Evolutionary conservation across 2,888 invertebrate species (phyloP).

Genomic region (Aradus depressus): DNA sequence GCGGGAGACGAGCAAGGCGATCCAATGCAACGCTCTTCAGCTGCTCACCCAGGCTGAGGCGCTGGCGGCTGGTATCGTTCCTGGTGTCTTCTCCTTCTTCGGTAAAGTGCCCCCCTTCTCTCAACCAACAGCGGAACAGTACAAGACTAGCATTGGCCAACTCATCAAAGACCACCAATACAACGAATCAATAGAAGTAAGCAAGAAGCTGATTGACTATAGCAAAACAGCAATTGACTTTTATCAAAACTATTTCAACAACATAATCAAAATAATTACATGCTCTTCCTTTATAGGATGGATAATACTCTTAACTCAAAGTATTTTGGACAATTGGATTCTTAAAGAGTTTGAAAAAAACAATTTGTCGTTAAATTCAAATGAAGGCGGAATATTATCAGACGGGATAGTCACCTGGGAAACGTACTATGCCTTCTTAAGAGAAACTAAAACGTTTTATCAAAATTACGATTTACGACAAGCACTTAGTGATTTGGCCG

Average conservation of each 20-base stretch:
- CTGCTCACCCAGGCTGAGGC: constrained; percentile 57
- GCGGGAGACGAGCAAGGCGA: constrained; percentile 50
- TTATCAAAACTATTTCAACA: neutral
- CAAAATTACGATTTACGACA: too few species aligned
- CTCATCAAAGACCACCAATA: neutral
- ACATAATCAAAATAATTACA: too few species aligned
- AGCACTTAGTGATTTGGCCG: too few species aligned
- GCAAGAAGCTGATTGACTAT: neutral
- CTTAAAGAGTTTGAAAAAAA: too few species aligned
- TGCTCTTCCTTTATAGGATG: too few species aligned
- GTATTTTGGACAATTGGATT: too few species aligned
- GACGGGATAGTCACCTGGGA: too few species aligned
- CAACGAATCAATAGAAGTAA: neutral
- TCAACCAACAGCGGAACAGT: constrained; percentile 31
- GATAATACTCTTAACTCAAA: too few species aligned
- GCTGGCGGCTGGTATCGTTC: constrained; percentile 51
- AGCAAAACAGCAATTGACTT: neutral
- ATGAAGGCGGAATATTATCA: too few species aligned
- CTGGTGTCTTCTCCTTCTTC: constrained; percentile 40
- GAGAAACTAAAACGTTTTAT: too few species aligned
- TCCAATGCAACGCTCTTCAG: constrained; percentile 66
- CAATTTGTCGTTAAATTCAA: too few species aligned
- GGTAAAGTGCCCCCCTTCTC: constrained; percentile 40
- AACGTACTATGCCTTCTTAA: too few species aligned
- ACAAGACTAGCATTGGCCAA: neutral